Evolutionary conservation across 1,140 invertebrate species (phyloP).

Genomic region (Anastatus disparis): DNA sequence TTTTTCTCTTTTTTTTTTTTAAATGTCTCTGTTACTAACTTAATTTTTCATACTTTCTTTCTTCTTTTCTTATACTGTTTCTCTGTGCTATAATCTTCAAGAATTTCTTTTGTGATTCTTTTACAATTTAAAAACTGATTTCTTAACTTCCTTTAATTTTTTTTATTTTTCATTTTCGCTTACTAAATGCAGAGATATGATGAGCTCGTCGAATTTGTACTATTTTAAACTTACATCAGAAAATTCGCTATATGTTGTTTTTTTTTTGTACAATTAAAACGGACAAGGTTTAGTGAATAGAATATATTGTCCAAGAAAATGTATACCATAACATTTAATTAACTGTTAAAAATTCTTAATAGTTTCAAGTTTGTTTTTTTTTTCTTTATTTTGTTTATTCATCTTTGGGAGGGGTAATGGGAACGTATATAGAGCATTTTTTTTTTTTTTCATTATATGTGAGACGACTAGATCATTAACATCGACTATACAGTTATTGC

Average conservation of each 20-base stretch:
- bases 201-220: slow-evolving; percentile 51
- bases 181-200: slow-evolving; percentile 36
- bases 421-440: slow-evolving; percentile 17
- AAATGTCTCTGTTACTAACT: no score
- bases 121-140: neutral
- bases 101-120: no score
- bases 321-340: slow-evolving; percentile 55
- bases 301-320: slow-evolving; percentile 60
- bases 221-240: slow-evolving; percentile 43
- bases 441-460: slow-evolving; percentile 44
- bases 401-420: slow-evolving; percentile 12
- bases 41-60: no score
- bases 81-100: no score
- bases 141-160: neutral
- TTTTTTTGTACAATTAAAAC: slow-evolving; percentile 53
- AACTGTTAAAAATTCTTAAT: slow-evolving; percentile 55
- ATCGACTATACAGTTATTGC: slow-evolving; percentile 66
- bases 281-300: slow-evolving; percentile 53
- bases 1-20: neutral
- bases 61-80: no score
- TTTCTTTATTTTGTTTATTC: slow-evolving; percentile 37
- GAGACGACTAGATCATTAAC: slow-evolving; percentile 61
- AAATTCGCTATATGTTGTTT: slow-evolving; percentile 32
- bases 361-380: slow-evolving; percentile 44
- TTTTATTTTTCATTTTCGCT: neutral